Base-by-base conservation (phyloP, 2,888 invertebrate genomes). In the Eugnorisma glareosa region DNA sequence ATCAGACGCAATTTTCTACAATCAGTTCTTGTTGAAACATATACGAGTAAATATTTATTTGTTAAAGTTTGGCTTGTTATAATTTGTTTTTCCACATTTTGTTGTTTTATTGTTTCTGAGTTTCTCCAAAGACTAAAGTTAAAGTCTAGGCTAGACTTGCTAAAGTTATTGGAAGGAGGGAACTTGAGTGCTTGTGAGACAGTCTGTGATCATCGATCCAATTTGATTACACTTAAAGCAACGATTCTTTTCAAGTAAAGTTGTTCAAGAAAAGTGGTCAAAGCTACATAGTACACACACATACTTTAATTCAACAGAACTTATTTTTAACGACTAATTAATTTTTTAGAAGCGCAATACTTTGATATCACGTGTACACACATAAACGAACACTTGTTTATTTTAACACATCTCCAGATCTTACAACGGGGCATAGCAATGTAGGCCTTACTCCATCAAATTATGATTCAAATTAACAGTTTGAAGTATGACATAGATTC, bases 361-460 rank as follows among this genome's bases (percentile, higher is more conserved):
- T 84, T 82, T 82, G 75, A 79, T 67, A 77, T 79, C 64, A 54
- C 74, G 68, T 75, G 74, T 75, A 79, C 40, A 37, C 31, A 66
- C 67, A 77, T 77, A 67, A 83, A 78, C 21, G 48, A 67, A 57
- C 31, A 51, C 76, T 84, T 71, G 78, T 83, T 75, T 77, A 87
- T 75, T 43, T 67, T 48, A 63, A 67, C 37, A 64, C 64, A 51
- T 59, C 66, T 73, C 72, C 31, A 57, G 72, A 70, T 76, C 69
- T 61, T 73, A n/a, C 24, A 37, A 28, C 10, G 21, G 15, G 8
- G 2, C 28, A 7, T 28, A 21, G 64, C 37, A 77, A 66, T 83
- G n/a, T 64, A 31, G 28, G 1, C 57, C 67, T 64, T 79, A 75
- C 6, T 8, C 1, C 59, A 24, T 67, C 31, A 35, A 13, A 3